A percentile compares a stretch with the other conserved stretches of the same genome.
Evolutionary conservation across 2,888 invertebrate genomes (phyloP).

Genomic region (Patella pellucida): DNA sequence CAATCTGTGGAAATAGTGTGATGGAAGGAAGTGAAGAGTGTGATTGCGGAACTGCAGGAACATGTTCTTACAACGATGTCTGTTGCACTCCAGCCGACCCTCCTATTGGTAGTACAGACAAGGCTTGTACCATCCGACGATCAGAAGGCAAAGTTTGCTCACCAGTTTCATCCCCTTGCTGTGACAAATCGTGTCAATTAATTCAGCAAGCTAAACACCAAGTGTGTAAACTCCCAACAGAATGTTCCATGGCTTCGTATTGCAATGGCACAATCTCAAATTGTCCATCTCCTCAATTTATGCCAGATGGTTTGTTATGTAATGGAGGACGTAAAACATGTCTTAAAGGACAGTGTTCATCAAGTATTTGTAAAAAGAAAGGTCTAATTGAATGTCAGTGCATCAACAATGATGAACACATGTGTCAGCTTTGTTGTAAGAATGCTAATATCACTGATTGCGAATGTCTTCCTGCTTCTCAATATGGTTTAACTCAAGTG

Average conservation of each 20-base stretch:
- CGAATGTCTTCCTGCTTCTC: constrained; percentile 29
- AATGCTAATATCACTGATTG: constrained; percentile 11
- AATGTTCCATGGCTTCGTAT: constrained; percentile 39
- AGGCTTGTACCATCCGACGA: constrained; percentile 47
- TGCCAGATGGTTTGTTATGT: constrained; percentile 44
- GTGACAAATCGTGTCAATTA: constrained; percentile 42
- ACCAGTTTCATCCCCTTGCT: constrained; percentile 43
- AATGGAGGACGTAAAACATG: constrained; percentile 43
- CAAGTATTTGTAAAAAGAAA: constrained; percentile 41
- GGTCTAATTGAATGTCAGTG: constrained; percentile 44
- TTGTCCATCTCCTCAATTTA: constrained; percentile 39
- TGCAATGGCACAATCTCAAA: constrained; percentile 45
- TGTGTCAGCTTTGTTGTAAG: constrained; percentile 49
- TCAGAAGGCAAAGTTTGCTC: constrained; percentile 49
- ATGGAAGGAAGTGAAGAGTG: constrained; percentile 57
- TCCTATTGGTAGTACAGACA: constrained; percentile 26
- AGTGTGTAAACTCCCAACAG: constrained; percentile 41
- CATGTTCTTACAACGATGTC: constrained; percentile 42
- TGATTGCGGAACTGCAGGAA: constrained; percentile 49
- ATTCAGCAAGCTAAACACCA: constrained; percentile 16
- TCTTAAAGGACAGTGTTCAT: constrained; percentile 40
- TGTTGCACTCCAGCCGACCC: constrained; percentile 52
- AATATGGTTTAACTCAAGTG: constrained; percentile 8
- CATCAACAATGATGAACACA: constrained; percentile 2
- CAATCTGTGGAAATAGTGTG: constrained; percentile 57